Conservation (phyloP, 2,888 invertebrate species). For the Polyommatus icarus region DNA sequence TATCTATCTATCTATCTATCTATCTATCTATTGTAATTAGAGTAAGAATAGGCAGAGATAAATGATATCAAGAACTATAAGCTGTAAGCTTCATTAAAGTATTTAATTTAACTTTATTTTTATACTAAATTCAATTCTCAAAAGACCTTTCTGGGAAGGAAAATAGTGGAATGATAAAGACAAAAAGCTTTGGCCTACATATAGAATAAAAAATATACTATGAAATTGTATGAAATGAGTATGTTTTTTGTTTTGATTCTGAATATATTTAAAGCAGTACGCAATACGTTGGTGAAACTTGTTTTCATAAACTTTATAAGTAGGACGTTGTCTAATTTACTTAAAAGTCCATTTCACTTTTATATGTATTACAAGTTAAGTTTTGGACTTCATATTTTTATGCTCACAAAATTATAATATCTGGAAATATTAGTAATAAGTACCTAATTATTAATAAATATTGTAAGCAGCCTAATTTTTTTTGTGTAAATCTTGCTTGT, state of each 20-base stretch:
- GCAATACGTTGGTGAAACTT: not conserved
- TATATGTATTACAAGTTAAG: not conserved
- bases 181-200: not conserved
- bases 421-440: no score
- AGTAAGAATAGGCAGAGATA: no score
- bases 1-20: no score
- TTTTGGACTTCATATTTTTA: not conserved
- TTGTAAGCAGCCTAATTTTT: no score
- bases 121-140: not conserved
- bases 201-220: not conserved
- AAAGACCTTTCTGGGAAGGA: not conserved
- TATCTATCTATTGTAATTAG: no score
- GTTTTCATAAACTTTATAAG: not conserved
- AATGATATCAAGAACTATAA: no score
- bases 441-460: no score
- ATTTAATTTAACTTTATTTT: no score
- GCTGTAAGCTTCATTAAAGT: no score
- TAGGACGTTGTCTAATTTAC: slow-evolving; percentile 14
- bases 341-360: not conserved
- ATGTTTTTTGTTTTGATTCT: not conserved
- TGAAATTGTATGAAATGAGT: not conserved
- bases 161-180: not conserved
- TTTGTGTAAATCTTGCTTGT: no score
- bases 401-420: not conserved
- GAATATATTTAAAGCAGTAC: slow-evolving; percentile 6